Base-by-base conservation (phyloP, 2,888 invertebrate species). In the Drosophila vallismaia region DNA sequence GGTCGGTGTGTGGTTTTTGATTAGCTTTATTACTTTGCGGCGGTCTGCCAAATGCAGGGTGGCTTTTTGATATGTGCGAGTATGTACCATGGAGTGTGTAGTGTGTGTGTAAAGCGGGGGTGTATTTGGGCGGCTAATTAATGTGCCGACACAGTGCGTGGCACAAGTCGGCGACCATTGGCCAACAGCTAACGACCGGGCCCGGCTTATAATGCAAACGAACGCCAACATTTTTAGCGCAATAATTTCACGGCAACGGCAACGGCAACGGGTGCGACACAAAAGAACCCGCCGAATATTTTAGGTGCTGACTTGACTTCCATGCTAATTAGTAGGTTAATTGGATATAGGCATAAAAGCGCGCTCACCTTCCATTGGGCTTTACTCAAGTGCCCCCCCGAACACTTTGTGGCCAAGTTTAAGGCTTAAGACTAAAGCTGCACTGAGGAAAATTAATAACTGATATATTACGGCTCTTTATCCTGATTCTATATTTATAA, bases 321-420 rank as follows among this genome's bases (percentile, higher is more conserved):
- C 76, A 80, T 88, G 84, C 84, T 85, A 85, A 85, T 85, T 85
- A 88, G 88, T 69, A 62, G 86, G 86, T 86, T 85, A 88, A 85
- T 85, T 88, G 84, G 78, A 80, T 80, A 83, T 76, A 78, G 84
- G 76, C 59, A 48, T 60, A 49, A 51, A 71, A 72, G 66, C 55
- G 53, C 51, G 45, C 46, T 26, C 45, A 42, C 58, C 44, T 64
- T 54, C 63, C 58, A 54, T 45, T 51, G 40, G 53, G 48, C 24
- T 45, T 31, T 44, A 28, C 50, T 45, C 56, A 48, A 42, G 67
- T 48, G 53, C 29, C 29, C 29, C 29, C 28, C 38, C 26, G 33
- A 48, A 19, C 44, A 67, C 54, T 52, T 63, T 73, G 69, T 77
- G 70, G 73, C 66, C 42, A 66, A 46, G 67, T 46, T 46, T n/a